phyloP scores from a whole-genome alignment of 2,797 vertebrate genomes.

The Sebastes vulpes region DNA sequence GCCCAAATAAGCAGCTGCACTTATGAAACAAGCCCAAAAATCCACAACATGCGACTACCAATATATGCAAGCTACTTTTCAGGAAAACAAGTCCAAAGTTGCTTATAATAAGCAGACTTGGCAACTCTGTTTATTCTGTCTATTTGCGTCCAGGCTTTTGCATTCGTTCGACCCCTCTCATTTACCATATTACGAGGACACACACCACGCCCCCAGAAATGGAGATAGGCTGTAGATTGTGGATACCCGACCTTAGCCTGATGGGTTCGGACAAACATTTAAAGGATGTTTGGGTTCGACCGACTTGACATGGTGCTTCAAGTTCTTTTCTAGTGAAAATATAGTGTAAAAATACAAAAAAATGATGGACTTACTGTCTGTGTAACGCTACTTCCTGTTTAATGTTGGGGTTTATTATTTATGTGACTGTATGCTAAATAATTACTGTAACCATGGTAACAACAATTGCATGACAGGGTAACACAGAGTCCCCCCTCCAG shows the following conservation, averaged over 20 bases:
- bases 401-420: neutral
- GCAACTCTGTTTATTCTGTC: too few species aligned
- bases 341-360: neutral
- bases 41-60: too few species aligned
- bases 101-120: too few species aligned
- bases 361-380: fast-evolving
- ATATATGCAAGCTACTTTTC: too few species aligned
- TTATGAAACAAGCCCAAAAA: too few species aligned
- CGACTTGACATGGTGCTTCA: neutral
- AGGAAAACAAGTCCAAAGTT: too few species aligned
- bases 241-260: fast-evolving
- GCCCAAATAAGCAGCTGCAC: too few species aligned
- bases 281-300: neutral
- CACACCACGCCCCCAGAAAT: neutral
- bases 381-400: neutral
- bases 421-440: too few species aligned
- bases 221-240: neutral
- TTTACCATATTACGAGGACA: fast-evolving
- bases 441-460: too few species aligned
- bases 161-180: neutral
- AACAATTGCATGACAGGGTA: too few species aligned
- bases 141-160: neutral
- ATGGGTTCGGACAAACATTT: neutral
- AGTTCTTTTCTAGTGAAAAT: neutral
- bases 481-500: too few species aligned